These are phyloP conservation scores for Coptodon rendalli DNA, from an alignment of 2,113 vertebrate species.

Conservation along the genomic window DNA sequence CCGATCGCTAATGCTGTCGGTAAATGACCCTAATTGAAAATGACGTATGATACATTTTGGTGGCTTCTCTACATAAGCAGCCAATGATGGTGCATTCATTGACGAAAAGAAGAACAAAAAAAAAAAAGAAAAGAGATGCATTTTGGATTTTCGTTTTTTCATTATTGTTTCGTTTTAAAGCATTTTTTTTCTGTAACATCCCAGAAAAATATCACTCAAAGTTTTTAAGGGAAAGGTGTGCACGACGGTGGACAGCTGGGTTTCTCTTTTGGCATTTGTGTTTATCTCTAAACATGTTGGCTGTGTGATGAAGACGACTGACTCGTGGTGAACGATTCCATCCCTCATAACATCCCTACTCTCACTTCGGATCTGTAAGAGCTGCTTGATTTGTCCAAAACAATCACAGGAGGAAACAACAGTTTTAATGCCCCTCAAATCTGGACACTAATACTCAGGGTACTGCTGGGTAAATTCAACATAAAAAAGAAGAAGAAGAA, in stretches of 20 bases:
- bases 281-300: constrained; percentile 14
- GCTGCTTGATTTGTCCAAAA: constrained; percentile 65
- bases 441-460: constrained; percentile 47
- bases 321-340: constrained; percentile 41
- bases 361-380: constrained; percentile 25
- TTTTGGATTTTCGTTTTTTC: neutral
- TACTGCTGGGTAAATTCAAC: constrained; percentile 10
- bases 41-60: constrained; percentile 35
- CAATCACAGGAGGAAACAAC: constrained; percentile 70
- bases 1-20: neutral
- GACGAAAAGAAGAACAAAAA: neutral
- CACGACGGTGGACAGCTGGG: constrained; percentile 20
- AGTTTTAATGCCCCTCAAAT: constrained; percentile 63
- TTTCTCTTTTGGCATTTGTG: constrained; percentile 45
- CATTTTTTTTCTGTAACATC: constrained; percentile 15
- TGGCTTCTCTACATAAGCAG: constrained; percentile 39
- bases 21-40: constrained; percentile 25
- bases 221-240: constrained; percentile 18
- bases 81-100: constrained; percentile 22
- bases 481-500: neutral
- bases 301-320: constrained; percentile 30
- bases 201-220: constrained; percentile 14
- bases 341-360: constrained; percentile 36
- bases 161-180: constrained; percentile 47
- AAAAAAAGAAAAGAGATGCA: neutral